Evolutionary conservation across 2,113 vertebrate species (phyloP).

Genomic region (Ptilorrhoa leucosticta): DNA sequence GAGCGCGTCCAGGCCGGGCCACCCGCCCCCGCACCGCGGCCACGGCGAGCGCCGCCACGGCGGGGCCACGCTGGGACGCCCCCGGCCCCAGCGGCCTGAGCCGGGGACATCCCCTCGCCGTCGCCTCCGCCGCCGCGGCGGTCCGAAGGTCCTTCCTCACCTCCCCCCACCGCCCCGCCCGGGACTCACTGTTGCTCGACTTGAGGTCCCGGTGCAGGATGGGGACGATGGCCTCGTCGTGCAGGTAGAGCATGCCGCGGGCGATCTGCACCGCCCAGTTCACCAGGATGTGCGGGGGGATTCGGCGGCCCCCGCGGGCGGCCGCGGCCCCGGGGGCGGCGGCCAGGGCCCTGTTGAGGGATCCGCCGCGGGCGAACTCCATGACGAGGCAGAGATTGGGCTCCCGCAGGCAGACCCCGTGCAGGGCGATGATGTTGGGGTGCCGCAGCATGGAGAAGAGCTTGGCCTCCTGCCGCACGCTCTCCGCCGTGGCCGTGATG

Average conservation of each 20-base stretch:
- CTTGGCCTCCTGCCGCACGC: slow-evolving; percentile 88
- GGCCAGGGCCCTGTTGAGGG: slow-evolving; percentile 85
- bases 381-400: slow-evolving; percentile 94
- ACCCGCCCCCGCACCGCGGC: not conserved
- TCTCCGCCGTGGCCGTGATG: slow-evolving; percentile 85
- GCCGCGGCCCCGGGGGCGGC: slow-evolving; percentile 15
- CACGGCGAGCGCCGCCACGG: not conserved
- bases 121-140: not conserved
- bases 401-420: slow-evolving; percentile 87
- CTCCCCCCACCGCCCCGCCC: too few species aligned
- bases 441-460: slow-evolving; percentile 91
- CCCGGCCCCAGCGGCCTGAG: not conserved
- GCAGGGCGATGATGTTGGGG: slow-evolving; percentile 89
- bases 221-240: slow-evolving; percentile 88
- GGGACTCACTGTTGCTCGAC: slow-evolving; percentile 92
- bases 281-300: slow-evolving; percentile 90
- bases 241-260: slow-evolving; percentile 91
- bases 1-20: not conserved
- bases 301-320: slow-evolving; percentile 73
- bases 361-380: slow-evolving; percentile 91
- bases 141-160: not conserved
- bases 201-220: slow-evolving; percentile 95
- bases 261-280: slow-evolving; percentile 97
- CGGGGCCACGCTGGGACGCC: not conserved
- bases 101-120: not conserved